Percentiles rank a stretch among this genome's conserved stretches.
Conservation (phyloP, 2,888 invertebrate species). For the Morpho achilles region DNA sequence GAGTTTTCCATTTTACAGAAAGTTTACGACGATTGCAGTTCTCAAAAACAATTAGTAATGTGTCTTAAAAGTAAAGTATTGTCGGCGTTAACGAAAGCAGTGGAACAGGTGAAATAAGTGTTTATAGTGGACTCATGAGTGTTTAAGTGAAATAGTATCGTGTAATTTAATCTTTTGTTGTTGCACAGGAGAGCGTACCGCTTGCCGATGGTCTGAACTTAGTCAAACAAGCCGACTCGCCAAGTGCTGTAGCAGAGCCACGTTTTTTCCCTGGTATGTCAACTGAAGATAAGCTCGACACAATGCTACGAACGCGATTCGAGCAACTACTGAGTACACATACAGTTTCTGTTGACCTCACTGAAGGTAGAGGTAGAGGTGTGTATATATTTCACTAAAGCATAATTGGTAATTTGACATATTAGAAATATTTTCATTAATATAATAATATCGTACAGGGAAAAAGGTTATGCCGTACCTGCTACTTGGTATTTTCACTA, state of each 20-base stretch:
- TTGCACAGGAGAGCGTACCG: conserved; percentile 78
- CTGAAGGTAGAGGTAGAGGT: conserved; percentile 76
- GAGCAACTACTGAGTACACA: conserved; percentile 82
- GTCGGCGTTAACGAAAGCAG: conserved; percentile 77
- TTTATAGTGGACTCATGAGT: conserved; percentile 30
- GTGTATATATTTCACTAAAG: conserved; percentile 21
- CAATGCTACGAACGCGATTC: conserved; percentile 72
- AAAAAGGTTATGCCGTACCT: conserved; percentile 80
- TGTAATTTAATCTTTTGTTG: conserved; percentile 45
- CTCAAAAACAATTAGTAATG: conserved; percentile 77
- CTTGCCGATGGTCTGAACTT: conserved; percentile 80
- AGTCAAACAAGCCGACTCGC: conserved; percentile 78
- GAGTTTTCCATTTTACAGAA: conserved; percentile 79
- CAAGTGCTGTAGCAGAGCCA: conserved; percentile 76
- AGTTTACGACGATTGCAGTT: conserved; percentile 82
- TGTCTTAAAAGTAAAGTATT: conserved; percentile 82
- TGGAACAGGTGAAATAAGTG: conserved; percentile 74
- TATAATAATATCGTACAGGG: conserved; percentile 42
- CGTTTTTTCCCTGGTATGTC: conserved; percentile 77
- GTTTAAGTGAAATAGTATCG: conserved; percentile 39
- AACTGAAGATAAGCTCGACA: conserved; percentile 76
- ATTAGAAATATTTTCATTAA: background rate
- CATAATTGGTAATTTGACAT: background rate
- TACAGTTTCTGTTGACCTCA: conserved; percentile 81
- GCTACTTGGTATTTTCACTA: conserved; percentile 80